Evolutionary conservation across 1,140 invertebrate genomes (phyloP).

Genomic region (Oedothorax gibbosus): DNA sequence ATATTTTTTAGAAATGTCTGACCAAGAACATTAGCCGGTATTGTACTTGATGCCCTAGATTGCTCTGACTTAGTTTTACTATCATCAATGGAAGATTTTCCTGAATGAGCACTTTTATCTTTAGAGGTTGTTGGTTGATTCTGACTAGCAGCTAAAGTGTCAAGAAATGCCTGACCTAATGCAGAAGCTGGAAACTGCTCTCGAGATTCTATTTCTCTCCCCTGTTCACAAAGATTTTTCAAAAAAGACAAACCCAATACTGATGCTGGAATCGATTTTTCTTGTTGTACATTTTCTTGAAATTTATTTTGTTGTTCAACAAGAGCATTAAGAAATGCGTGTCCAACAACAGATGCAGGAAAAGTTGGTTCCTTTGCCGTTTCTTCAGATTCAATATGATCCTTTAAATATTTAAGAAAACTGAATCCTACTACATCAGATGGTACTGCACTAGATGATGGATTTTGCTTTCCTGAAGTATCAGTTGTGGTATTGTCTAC

Average conservation of each 20-base stretch:
- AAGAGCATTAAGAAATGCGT: conserved; percentile 30
- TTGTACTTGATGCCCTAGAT: background rate
- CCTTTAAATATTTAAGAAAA: conserved; percentile 27
- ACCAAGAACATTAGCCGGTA: conserved; percentile 28
- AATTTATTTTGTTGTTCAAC: conserved; percentile 21
- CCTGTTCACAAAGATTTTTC: conserved; percentile 27
- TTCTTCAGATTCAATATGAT: conserved; percentile 8
- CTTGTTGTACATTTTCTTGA: conserved; percentile 4
- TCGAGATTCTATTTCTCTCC: conserved; percentile 12
- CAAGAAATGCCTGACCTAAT: conserved; percentile 38
- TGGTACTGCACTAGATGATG: conserved; percentile 18
- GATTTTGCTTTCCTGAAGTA: background rate
- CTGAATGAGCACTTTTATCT: background rate
- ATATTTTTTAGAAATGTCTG: conserved; percentile 34
- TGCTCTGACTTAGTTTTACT: background rate
- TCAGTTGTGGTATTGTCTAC: too few relatives aligned
- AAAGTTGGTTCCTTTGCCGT: background rate
- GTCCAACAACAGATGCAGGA: conserved; percentile 26
- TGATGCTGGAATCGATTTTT: conserved; percentile 36
- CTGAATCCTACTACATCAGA: conserved; percentile 28
- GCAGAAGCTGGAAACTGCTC: conserved; percentile 37
- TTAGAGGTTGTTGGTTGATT: background rate
- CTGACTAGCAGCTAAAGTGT: conserved; percentile 12
- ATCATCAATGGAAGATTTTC: conserved; percentile 5
- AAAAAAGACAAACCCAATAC: conserved; percentile 50